Evolutionary conservation across 2,888 invertebrate species (phyloP), one percentile per base, ranked within the genome.

Genomic region (Alcis repandata): DNA sequence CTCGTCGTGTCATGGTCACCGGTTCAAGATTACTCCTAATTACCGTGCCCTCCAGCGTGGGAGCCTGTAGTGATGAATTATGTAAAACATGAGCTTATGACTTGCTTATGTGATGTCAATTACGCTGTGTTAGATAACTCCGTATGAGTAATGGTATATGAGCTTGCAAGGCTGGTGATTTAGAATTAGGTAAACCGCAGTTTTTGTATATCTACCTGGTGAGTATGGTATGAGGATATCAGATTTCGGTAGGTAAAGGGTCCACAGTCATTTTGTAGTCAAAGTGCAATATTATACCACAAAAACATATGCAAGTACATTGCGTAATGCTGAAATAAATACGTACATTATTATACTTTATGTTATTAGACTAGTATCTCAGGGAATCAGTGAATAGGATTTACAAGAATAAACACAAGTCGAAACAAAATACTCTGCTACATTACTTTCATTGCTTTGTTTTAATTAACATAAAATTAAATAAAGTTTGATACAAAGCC

Each of bases 11-110:
- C 67, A 67, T 56, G 67, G 67, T 63, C 67, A 63, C 15, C 20
- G 27, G 67, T 67, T 63, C 67, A 67, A 56, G 59, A 58, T 32
- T 66, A 36, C 41, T 32, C 45, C 51, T 60, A 40, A 65, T 65
- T 65, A 60, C 19, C 46, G 22, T 48, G 46, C 17, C 48, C 38
- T 54, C 9, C n/a, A 33, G 51, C 49, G 51, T 60, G 46, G 59
- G 59, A 65, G 45, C 38, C 48, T 20, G 41, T 36, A 17, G 58
- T 27, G 48, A 59, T 60, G 49, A 46, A 57, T 61, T 60, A 61
- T 60, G 60, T 61, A 61, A 64, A 66, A 52, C 52, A 19, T 36
- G 27, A 38, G 59, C 51, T 49, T 59, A 49, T 8, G 27, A 4
- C 27, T 27, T 27, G 27, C 27, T 27, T 27, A 15, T 60, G 40